Evolutionary conservation across 1,140 invertebrate species (phyloP), one percentile per base, ranked within the genome.

Genomic region (Telenomus remus): DNA sequence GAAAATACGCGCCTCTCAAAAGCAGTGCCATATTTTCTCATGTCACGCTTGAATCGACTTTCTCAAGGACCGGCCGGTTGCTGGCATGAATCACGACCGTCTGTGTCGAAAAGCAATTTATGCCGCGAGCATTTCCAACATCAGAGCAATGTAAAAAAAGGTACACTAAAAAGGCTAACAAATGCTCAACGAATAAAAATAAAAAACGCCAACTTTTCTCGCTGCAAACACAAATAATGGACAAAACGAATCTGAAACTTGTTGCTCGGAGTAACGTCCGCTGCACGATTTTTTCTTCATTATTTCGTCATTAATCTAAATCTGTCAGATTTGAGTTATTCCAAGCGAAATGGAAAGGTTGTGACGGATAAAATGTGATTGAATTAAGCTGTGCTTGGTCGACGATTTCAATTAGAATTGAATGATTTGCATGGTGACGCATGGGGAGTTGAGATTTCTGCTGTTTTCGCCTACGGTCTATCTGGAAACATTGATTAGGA

Each of bases 11-110:
- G 15, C 16, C 19, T 12, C 51, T 8, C 51, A 4, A 8, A 14
- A 44, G 69, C 46, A 61, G 70, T 44, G 70, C 70, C 61, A 66
- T 73, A 73, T 66, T 66, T 73, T 56, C 70, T 66, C 49, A 57
- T 73, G 70, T 66, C 70, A 56, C 56, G 61, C 55, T 42, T 66
- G 70, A 66, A 63, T 73, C 56, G 55, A 73, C 70, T 73, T 64
- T 72, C 56, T 61, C 66, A 70, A 70, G 56, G 50, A 70, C 66
- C 66, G 56, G 66, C 50, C 66, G 39, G 48, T 59, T 55, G 55
- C 55, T 14, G 8, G 50, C 57, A 70, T 70, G 66, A 70, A 60
- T 69, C 65, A 69, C 65, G 50, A n/a, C 56, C 56, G 65, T 59
- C 65, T 54, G 49, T 55, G 65, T 60, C 65, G 56, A 69, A 69